A percentile compares a stretch with the other conserved stretches of the same genome.
These are phyloP conservation scores for Apolygus lucorum DNA, from an alignment of 1,140 invertebrate species.

Conservation along the genomic window DNA sequence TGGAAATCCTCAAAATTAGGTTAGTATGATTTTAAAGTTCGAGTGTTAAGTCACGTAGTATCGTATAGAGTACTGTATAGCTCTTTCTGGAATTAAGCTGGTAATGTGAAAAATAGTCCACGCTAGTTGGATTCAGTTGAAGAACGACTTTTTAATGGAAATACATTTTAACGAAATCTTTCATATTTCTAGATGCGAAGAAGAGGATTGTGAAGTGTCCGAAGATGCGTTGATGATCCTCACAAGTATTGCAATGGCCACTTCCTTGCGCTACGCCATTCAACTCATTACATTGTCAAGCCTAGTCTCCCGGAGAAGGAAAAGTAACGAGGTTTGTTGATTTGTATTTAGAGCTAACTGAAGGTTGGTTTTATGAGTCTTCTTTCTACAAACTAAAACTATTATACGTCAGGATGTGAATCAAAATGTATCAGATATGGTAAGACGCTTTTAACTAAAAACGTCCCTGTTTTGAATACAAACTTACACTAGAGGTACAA, in stretches of 20 bases:
- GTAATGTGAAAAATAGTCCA: background rate
- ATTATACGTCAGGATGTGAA: too few relatives aligned
- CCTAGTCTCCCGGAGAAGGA: conserved; percentile 71
- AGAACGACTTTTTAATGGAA: background rate
- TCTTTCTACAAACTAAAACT: too few relatives aligned
- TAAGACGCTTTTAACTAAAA: too few relatives aligned
- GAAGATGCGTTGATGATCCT: conserved; percentile 85
- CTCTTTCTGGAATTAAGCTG: too few relatives aligned
- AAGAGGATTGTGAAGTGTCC: conserved; percentile 94
- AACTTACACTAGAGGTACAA: too few relatives aligned
- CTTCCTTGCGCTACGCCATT: conserved; percentile 93
- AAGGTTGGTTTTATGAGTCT: too few relatives aligned
- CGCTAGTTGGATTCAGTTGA: too few relatives aligned
- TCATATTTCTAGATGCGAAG: conserved; percentile 61
- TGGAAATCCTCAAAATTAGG: conserved; percentile 86
- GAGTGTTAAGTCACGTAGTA: too few relatives aligned
- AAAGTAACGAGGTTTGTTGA: conserved; percentile 79
- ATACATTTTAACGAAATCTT: background rate
- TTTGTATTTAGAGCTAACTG: too few relatives aligned
- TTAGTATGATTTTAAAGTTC: conserved; percentile 35
- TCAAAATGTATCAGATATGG: too few relatives aligned
- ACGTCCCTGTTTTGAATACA: too few relatives aligned
- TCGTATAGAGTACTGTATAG: too few relatives aligned
- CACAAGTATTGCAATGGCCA: conserved; percentile 85
- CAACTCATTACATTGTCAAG: conserved; percentile 94